These are phyloP conservation scores for Parnassius smintheus DNA, from an alignment of 2,888 invertebrate species.

Conservation along the genomic window DNA sequence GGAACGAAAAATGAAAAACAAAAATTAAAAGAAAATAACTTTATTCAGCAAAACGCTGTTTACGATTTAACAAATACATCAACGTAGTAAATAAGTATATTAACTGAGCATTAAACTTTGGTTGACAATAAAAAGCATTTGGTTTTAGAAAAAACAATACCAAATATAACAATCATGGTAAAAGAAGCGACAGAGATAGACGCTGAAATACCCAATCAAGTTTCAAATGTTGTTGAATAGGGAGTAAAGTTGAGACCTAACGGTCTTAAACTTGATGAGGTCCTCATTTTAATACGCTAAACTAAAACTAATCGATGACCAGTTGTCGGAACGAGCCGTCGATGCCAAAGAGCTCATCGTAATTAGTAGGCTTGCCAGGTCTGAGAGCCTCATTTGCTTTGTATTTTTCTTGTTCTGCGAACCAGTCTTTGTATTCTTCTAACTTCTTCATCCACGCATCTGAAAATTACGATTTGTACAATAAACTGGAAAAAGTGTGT, in stretches of 20 bases:
- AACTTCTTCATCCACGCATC: constrained; percentile 90
- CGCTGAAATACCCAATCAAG: constrained; percentile 36
- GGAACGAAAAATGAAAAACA: background rate
- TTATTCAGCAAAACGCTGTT: constrained; percentile 26
- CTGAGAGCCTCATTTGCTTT: constrained; percentile 90
- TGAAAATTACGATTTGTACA: constrained; percentile 48
- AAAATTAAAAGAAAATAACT: constrained; percentile 23
- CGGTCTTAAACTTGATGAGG: constrained; percentile 30
- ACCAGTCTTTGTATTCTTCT: constrained; percentile 89
- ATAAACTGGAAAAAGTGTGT: too few species aligned
- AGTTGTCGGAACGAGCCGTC: constrained; percentile 94
- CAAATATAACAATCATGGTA: constrained; percentile 34
- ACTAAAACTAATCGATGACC: constrained; percentile 84
- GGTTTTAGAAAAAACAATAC: constrained; percentile 47
- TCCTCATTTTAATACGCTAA: constrained; percentile 18
- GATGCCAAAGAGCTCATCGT: constrained; percentile 93
- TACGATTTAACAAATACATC: constrained; percentile 20
- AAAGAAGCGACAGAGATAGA: constrained; percentile 52
- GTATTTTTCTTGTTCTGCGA: constrained; percentile 87
- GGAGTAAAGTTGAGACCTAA: constrained; percentile 13
- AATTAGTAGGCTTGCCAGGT: constrained; percentile 92
- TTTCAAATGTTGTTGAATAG: constrained; percentile 29
- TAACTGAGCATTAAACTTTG: constrained; percentile 60
- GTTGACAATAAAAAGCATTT: constrained; percentile 33
- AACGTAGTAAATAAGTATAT: constrained; percentile 43